Percentiles rank a stretch among this genome's conserved stretches.
Evolutionary conservation across 1,140 invertebrate species (phyloP).

Genomic region (Eumaeus atala): DNA sequence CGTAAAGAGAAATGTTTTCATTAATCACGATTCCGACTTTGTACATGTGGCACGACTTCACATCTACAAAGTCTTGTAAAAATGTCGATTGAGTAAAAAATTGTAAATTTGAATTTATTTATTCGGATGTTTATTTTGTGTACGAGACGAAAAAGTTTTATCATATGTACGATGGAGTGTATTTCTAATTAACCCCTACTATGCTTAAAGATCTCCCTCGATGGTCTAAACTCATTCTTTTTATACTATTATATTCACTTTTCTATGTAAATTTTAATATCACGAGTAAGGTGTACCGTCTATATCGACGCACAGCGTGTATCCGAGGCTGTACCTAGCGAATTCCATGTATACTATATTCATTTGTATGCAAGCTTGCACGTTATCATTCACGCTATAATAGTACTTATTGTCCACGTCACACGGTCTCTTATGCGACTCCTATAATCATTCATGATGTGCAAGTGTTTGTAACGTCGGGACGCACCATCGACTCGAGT

Average conservation of each 20-base stretch:
- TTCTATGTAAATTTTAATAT: slow-evolving; percentile 11
- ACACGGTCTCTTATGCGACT: slow-evolving; percentile 14
- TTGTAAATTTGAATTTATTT: slow-evolving; percentile 7
- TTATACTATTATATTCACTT: slow-evolving; percentile 11
- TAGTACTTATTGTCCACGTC: slow-evolving; percentile 29
- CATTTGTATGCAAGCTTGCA: slow-evolving; percentile 30
- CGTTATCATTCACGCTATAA: slow-evolving; percentile 22
- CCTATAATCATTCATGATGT: slow-evolving; percentile 15
- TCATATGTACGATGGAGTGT: not conserved
- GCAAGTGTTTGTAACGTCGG: slow-evolving; percentile 18
- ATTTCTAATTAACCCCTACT: slow-evolving; percentile 8
- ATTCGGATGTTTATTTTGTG: slow-evolving; percentile 7
- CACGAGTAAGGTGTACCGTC: not conserved
- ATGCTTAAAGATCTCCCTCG: not conserved
- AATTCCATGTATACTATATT: slow-evolving; percentile 26
- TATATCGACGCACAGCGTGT: slow-evolving; percentile 1
- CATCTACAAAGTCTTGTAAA: no score
- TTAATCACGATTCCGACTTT: no score
- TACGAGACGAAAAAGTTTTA: not conserved
- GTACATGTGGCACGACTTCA: no score
- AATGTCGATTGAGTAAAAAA: not conserved
- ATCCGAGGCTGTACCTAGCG: slow-evolving; percentile 8
- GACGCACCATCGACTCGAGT: slow-evolving; percentile 31
- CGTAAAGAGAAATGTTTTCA: no score
- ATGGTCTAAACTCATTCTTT: slow-evolving; percentile 6